phyloP scores from a whole-genome alignment of 2,888 invertebrate species.

The Trachelus troglodyta region DNA sequence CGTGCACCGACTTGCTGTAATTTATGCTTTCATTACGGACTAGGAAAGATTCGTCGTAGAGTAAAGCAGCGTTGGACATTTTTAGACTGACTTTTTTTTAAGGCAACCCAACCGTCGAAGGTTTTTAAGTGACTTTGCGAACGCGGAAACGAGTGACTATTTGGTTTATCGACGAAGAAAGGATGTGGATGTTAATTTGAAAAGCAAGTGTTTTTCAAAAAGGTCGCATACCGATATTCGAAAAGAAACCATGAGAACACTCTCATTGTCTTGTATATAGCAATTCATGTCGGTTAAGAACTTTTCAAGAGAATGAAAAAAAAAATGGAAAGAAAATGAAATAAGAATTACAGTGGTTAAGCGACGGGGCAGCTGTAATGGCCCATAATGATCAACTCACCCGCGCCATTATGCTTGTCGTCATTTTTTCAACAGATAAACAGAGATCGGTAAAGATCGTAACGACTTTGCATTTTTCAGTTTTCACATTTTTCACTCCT shows the following conservation, averaged over 20 bases:
- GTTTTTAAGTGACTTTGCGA: not conserved
- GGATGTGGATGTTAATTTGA: not conserved
- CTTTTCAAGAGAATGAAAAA: conserved; percentile 34
- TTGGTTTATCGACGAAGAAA: not conserved
- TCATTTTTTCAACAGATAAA: not conserved
- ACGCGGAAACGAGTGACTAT: not conserved
- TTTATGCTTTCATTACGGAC: conserved; percentile 53
- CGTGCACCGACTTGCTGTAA: conserved; percentile 36
- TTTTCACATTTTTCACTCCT: not conserved
- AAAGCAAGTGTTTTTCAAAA: not conserved
- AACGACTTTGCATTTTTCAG: not conserved
- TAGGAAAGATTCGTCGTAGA: conserved; percentile 42
- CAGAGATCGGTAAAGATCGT: not conserved
- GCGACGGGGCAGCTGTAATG: conserved; percentile 47
- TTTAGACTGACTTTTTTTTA: not conserved
- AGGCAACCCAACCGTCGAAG: not conserved
- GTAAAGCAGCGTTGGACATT: not conserved
- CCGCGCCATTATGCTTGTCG: conserved; percentile 23
- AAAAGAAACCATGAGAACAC: conserved; percentile 23
- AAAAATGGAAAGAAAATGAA: conserved; percentile 52
- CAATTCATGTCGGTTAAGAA: conserved; percentile 38
- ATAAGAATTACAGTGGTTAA: conserved; percentile 58
- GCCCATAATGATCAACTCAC: conserved; percentile 47
- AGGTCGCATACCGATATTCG: not conserved
- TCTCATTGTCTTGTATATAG: conserved; percentile 10